A percentile compares a stretch with the other conserved stretches of the same genome.
Conservation (phyloP, 2,113 vertebrate species). For the Sapayoa aenigma region DNA sequence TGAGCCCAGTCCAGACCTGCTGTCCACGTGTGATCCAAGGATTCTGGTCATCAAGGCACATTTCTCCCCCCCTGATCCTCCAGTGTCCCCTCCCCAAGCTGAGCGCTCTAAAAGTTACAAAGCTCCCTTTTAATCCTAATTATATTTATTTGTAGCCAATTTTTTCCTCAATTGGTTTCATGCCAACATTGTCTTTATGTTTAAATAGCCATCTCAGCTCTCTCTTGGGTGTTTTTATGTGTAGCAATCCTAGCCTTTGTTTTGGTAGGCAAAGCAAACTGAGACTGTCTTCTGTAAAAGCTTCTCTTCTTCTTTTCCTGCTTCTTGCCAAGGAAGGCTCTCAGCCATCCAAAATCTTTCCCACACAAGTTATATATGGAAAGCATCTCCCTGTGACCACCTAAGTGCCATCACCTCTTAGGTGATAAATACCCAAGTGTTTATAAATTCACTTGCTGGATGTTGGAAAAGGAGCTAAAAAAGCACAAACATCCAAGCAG, state of each 20-base stretch:
- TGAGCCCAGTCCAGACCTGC: background rate
- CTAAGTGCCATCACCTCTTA: background rate
- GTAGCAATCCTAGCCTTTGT: conserved; percentile 20
- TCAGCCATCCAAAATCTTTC: background rate
- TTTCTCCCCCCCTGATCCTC: background rate
- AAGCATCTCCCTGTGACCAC: background rate
- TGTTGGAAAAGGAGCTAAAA: background rate
- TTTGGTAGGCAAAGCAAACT: conserved; percentile 23
- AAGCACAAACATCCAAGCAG: background rate
- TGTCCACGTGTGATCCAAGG: fast-evolving
- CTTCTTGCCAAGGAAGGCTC: background rate
- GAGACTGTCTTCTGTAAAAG: background rate
- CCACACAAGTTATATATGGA: background rate
- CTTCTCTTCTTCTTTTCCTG: background rate
- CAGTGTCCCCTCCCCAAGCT: background rate
- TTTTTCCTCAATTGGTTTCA: background rate
- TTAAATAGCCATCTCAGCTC: background rate
- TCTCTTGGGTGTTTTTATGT: background rate
- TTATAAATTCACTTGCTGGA: background rate
- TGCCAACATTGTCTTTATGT: conserved; percentile 21
- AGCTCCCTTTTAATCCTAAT: background rate
- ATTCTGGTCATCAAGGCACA: background rate
- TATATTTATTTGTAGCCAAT: background rate
- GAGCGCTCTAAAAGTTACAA: background rate
- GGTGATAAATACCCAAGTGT: background rate